A percentile compares a stretch with the other conserved stretches of the same genome.
phyloP scores from a whole-genome alignment of 2,888 invertebrate genomes.

The Deilephila elpenor region DNA sequence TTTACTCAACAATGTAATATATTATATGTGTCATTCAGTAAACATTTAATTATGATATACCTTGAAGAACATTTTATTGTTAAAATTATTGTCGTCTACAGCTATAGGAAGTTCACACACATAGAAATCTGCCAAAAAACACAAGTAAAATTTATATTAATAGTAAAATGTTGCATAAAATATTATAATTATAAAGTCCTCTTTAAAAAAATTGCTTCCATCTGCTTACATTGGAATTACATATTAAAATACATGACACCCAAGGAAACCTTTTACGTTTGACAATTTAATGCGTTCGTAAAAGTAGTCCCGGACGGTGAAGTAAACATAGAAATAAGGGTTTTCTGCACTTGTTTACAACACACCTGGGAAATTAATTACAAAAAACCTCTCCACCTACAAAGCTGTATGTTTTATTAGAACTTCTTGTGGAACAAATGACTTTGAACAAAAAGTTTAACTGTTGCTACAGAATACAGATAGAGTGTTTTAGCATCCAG shows the following conservation, averaged over 20 bases:
- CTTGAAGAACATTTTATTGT: no score
- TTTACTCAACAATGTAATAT: no score
- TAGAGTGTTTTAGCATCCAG: background rate
- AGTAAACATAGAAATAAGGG: constrained; percentile 57
- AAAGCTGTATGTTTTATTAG: constrained; percentile 28
- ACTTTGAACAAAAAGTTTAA: background rate
- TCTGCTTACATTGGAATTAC: background rate
- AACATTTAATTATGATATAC: no score
- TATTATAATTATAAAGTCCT: no score
- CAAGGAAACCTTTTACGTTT: constrained; percentile 46
- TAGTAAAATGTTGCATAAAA: no score
- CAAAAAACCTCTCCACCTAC: constrained; percentile 45
- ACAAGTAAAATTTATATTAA: no score
- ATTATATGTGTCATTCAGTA: no score
- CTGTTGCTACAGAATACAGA: background rate
- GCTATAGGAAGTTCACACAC: no score
- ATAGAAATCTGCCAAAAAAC: no score
- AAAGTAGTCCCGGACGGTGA: constrained; percentile 52
- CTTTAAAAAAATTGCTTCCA: no score
- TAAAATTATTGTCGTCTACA: no score
- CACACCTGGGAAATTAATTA: constrained; percentile 72
- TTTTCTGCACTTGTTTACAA: constrained; percentile 62
- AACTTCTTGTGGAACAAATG: constrained; percentile 17
- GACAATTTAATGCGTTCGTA: constrained; percentile 55
- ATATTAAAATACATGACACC: constrained; percentile 30